Base-by-base conservation (phyloP, 2,113 vertebrate species). In the Odobenus rosmarus region DNA sequence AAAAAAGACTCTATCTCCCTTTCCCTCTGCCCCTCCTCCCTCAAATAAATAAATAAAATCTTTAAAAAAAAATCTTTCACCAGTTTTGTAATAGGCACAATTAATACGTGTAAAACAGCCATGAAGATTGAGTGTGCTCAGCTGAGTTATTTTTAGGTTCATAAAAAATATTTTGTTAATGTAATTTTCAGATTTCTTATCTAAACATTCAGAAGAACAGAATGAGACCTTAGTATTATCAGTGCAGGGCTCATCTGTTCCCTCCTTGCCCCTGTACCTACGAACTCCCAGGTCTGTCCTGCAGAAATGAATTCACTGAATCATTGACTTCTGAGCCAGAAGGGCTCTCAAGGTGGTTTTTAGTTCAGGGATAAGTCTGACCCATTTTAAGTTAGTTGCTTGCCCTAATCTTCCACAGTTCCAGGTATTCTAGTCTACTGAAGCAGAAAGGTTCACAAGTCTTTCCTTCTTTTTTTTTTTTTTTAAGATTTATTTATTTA, bases 51-150 rank as follows among this genome's bases (percentile, higher is more conserved):
- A 39, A 39, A 39, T 39, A 39, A 39, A 39, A 39, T 39, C 39
- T 39, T 39, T 39, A 3, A 39, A 39, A 39, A 39, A 55, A 55
- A 55, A 55, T 55, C 74, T 87, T 36, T 85, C 21, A 86, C 67
- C 39, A 39, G 95, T 95, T 98, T 98, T 98, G 93, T 88, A 46
- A 97, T 69, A 77, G 90, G 88, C 71, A 80, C 95, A 98, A 98
- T 98, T 98, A 95, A 97, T 96, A 89, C 97, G 18, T 96, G 71
- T 89, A 92, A 95, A 96, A 97, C 76, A 77, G 96, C 87, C 86
- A 97, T 67, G 69, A 79, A 96, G 93, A 59, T 53, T 97, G 97
- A 79, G 14, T 97, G 57, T 87, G 80, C 74, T 93, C 90, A 53
- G 59, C 57, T 69, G 69, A 92, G 57, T 88, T 97, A 95, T 96